Conservation (phyloP, 1,140 invertebrate genomes). For the Diorhabda elongata region DNA sequence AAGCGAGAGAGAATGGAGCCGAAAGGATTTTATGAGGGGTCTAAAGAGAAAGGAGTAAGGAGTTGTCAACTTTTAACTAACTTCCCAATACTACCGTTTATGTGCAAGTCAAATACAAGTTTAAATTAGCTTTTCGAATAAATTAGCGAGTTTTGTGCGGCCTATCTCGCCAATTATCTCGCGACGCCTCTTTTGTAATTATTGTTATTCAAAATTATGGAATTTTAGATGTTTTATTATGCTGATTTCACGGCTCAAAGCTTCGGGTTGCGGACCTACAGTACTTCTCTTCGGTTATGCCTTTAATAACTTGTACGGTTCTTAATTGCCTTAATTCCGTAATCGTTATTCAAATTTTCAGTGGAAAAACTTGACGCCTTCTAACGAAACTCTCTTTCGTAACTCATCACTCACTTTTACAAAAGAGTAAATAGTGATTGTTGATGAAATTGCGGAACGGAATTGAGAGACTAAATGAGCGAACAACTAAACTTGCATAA, state of each 20-base stretch:
- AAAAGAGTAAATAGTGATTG: conserved; percentile 12
- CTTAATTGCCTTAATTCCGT: conserved; percentile 33
- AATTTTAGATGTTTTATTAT: conserved; percentile 46
- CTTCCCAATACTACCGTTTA: conserved; percentile 46
- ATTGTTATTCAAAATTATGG: conserved; percentile 47
- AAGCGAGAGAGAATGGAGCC: background rate
- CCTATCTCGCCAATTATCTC: conserved; percentile 46
- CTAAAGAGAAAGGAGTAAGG: conserved; percentile 20
- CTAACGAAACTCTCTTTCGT: background rate
- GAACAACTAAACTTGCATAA: background rate
- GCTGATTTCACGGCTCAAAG: conserved; percentile 41
- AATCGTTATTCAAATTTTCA: conserved; percentile 29
- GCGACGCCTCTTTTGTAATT: conserved; percentile 43
- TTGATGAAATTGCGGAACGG: conserved; percentile 10
- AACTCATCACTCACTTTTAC: conserved; percentile 13
- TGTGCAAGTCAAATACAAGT: conserved; percentile 47
- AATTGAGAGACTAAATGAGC: background rate
- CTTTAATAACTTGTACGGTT: conserved; percentile 28
- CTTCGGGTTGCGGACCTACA: conserved; percentile 29
- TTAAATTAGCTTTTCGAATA: conserved; percentile 47
- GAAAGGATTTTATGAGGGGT: background rate
- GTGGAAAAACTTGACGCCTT: conserved; percentile 22
- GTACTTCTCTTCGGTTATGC: conserved; percentile 33
- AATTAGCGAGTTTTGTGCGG: conserved; percentile 44
- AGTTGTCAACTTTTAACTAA: conserved; percentile 45